These are phyloP conservation scores for Zaprionus taronus DNA, from an alignment of 1,140 invertebrate genomes.

Conservation along the genomic window DNA sequence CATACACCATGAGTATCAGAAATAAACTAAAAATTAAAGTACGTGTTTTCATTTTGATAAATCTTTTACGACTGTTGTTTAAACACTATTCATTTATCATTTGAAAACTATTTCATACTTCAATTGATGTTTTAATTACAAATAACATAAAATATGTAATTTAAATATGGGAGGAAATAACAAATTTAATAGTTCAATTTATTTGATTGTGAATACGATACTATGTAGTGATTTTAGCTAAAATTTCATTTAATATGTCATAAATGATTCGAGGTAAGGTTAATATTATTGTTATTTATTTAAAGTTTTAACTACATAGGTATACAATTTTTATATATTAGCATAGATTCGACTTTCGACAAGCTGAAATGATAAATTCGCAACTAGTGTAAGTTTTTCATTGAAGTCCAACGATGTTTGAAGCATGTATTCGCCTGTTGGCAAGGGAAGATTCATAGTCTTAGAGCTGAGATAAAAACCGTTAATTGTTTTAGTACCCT, in stretches of 20 bases:
- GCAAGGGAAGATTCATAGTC: not conserved
- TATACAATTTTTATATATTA: not conserved
- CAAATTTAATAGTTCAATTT: too few species aligned
- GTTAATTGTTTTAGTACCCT: not conserved
- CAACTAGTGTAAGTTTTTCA: constrained; percentile 3
- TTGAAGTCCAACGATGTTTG: constrained; percentile 1
- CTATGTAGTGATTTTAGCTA: too few species aligned
- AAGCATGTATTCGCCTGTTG: not conserved
- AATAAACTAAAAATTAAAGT: too few species aligned
- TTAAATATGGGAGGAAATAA: too few species aligned
- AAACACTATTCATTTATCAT: too few species aligned
- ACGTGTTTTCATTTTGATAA: too few species aligned
- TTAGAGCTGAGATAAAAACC: not conserved
- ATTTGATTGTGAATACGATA: too few species aligned
- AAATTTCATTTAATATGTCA: too few species aligned
- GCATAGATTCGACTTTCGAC: not conserved
- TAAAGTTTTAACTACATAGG: not conserved
- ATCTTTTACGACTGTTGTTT: too few species aligned
- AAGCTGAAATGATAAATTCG: constrained; percentile 10
- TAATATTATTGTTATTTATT: not conserved
- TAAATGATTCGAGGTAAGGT: too few species aligned
- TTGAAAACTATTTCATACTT: too few species aligned
- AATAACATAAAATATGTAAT: not conserved
- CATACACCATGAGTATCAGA: too few species aligned
- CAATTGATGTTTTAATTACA: not conserved